A percentile compares a stretch with the other conserved stretches of the same genome.
Conservation (phyloP, 2,888 invertebrate genomes). For the Sclerodermus sp. region DNA sequence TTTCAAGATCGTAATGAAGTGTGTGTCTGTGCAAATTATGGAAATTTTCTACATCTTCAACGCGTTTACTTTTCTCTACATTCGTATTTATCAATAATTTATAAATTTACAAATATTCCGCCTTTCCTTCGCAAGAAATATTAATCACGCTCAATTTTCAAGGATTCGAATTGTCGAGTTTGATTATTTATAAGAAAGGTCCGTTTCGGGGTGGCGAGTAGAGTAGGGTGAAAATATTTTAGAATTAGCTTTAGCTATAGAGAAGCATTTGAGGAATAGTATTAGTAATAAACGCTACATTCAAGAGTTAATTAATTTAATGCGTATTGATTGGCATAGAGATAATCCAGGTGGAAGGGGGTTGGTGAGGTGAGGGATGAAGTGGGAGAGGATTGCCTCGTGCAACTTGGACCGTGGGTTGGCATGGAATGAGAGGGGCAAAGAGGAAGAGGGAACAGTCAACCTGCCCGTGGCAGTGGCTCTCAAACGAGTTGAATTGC, state of each 20-base stretch:
- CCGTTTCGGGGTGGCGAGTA: no score
- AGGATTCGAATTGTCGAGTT: no score
- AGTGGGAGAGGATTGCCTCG: conserved; percentile 23
- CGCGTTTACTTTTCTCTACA: no score
- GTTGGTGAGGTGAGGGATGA: no score
- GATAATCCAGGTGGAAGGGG: conserved; percentile 24
- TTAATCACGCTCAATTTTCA: no score
- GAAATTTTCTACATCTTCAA: not conserved
- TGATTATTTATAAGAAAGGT: no score
- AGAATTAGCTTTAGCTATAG: no score
- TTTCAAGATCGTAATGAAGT: conserved; percentile 25
- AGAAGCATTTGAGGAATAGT: no score
- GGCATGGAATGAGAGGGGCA: conserved; percentile 24
- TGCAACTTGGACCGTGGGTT: conserved; percentile 41
- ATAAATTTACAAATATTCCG: no score
- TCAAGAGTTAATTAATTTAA: conserved; percentile 49
- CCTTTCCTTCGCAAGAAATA: no score
- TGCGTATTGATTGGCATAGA: conserved; percentile 46
- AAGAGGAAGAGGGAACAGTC: conserved; percentile 40
- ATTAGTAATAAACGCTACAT: conserved; percentile 2
- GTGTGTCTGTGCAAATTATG: not conserved
- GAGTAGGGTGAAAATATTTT: no score
- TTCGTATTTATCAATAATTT: no score
- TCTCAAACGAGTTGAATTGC: conserved; percentile 35
- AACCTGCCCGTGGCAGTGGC: conserved; percentile 51